Base-by-base conservation (phyloP, 2,113 vertebrate genomes). In the Anoura caudifer region DNA sequence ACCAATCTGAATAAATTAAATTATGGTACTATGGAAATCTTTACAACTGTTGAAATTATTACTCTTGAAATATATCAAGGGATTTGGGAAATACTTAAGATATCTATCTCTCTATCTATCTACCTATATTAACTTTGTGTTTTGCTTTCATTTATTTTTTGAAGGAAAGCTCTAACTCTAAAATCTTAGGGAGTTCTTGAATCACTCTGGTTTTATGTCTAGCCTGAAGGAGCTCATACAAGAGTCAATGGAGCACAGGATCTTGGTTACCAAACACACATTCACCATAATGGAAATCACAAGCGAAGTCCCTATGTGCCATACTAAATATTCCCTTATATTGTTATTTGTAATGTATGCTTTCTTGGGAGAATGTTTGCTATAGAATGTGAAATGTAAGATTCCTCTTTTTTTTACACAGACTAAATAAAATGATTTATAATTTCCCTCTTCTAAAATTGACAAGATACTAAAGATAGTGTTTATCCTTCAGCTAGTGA, bases 361-460 rank as follows among this genome's bases (percentile, higher is more conserved):
- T 96, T 97, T 96, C 96, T 94, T 97, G 91, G 96, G 89, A 95
- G 96, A 95, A 90, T 97, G 96, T 97, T 97, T 98, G 95, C 94
- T 93, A 76, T 87, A 73, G 91, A 95, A 96, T 97, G 97, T 94
- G 95, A 96, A 96, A 98, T 92, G 96, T 81, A 80, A 93, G 89
- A 96, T 88, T 97, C 93, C 41, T 87, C 81, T 31, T 20, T 65
- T 72, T 97, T 45, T 31, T 31, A 80, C 80, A 38, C 22, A 96
- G 83, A 80, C 87, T 95, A 97, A 97, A 82, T 82, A 52, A 17
- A 84, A 28, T 89, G 90, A 90, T 81, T 95, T 97, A 91, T 95
- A 81, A 79, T 96, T 97, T 97, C 15, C 85, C 16, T 13, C 41
- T 97, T 90, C 77, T 81, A 85, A 96, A 81, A 94, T 52, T 80